phyloP scores from a whole-genome alignment of 2,888 invertebrate genomes.

The Chrysotoxum bicinctum region DNA sequence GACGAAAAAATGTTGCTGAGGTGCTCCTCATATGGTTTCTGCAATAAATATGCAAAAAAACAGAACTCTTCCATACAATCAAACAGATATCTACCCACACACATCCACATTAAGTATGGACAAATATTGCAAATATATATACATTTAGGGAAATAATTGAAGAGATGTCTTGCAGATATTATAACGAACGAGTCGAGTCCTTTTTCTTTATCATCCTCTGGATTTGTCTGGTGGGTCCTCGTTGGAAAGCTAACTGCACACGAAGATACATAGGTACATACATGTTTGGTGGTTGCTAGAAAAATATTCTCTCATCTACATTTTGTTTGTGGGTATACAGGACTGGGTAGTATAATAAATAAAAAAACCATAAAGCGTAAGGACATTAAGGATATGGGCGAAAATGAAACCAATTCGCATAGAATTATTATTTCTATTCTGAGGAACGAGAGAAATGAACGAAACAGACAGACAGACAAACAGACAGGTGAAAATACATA shows the following conservation, averaged over 20 bases:
- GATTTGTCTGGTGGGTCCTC: constrained; percentile 61
- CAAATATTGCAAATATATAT: constrained; percentile 43
- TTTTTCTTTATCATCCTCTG: constrained; percentile 65
- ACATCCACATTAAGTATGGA: background rate
- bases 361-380: constrained; percentile 69
- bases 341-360: constrained; percentile 58
- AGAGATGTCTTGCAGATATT: constrained; percentile 70
- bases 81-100: background rate
- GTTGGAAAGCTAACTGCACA: constrained; percentile 65
- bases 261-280: background rate
- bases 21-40: constrained; percentile 50
- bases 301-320: constrained; percentile 11
- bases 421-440: constrained; percentile 68
- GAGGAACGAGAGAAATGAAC: constrained; percentile 55
- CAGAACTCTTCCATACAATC: constrained; percentile 23
- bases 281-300: background rate
- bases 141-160: constrained; percentile 68
- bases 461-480: constrained; percentile 62
- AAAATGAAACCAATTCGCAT: constrained; percentile 73
- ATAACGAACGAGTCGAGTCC: constrained; percentile 69
- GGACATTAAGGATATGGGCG: constrained; percentile 68
- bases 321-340: constrained; percentile 28
- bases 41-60: constrained; percentile 48
- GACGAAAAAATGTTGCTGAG: constrained; percentile 6
- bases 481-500: constrained; percentile 70